Evolutionary conservation across 2,113 vertebrate genomes (phyloP).

Genomic region (Gopherus evgoodei): DNA sequence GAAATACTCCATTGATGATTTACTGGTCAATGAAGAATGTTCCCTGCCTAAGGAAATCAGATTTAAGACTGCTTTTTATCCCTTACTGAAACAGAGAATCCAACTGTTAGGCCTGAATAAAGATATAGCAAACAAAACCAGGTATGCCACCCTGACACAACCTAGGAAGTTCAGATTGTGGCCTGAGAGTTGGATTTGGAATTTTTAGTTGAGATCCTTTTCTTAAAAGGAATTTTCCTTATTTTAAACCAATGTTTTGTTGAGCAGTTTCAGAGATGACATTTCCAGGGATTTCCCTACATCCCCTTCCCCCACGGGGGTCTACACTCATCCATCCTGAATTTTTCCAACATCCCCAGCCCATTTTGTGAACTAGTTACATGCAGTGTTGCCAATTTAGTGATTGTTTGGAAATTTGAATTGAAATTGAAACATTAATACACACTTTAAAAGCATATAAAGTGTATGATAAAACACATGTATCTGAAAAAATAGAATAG

Average conservation of each 20-base stretch:
- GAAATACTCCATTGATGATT: slow-evolving; percentile 23
- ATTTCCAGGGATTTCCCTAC: not conserved
- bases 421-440: no score
- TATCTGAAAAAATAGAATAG: no score
- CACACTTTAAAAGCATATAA: no score
- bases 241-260: slow-evolving; percentile 12
- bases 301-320: no score
- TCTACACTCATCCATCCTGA: no score
- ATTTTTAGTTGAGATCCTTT: slow-evolving; percentile 19
- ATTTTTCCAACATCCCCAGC: no score
- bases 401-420: no score
- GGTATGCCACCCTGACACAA: not conserved
- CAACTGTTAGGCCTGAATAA: no score
- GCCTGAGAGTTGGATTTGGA: not conserved
- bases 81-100: not conserved
- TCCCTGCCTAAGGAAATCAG: not conserved
- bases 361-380: no score
- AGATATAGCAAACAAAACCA: no score
- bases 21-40: not conserved
- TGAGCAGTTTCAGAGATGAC: slow-evolving; percentile 4
- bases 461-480: no score
- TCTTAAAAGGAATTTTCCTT: slow-evolving; percentile 31
- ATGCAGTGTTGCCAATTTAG: no score
- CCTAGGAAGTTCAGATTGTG: slow-evolving; percentile 22
- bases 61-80: slow-evolving; percentile 10